These are phyloP conservation scores for Myiagra hebetior DNA, from an alignment of 2,113 vertebrate species.

Conservation along the genomic window DNA sequence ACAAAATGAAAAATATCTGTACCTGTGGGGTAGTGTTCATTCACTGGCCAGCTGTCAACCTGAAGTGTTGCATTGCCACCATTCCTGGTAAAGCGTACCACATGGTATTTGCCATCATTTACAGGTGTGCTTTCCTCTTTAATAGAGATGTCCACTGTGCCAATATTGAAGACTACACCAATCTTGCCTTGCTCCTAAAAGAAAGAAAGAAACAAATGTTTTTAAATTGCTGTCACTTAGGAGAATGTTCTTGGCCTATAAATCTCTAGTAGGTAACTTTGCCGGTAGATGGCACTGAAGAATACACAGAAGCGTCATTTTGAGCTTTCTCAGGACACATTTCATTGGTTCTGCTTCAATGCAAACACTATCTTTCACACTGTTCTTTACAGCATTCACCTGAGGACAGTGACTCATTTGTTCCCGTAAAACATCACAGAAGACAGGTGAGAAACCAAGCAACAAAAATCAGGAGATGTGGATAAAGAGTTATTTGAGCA, in stretches of 20 bases:
- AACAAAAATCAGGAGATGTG: background rate
- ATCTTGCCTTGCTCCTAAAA: constrained; percentile 95
- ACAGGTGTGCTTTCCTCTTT: constrained; percentile 90
- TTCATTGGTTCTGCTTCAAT: background rate
- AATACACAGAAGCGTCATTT: background rate
- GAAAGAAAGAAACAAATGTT: background rate
- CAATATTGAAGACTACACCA: constrained; percentile 96
- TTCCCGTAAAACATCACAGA: background rate
- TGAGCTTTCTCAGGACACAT: background rate
- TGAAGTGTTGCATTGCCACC: constrained; percentile 96
- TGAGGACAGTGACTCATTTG: background rate
- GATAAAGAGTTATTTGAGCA: background rate
- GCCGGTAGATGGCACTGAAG: background rate
- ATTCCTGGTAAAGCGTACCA: constrained; percentile 96
- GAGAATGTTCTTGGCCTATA: background rate
- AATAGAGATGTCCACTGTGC: constrained; percentile 91
- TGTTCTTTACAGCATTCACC: background rate
- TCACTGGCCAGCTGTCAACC: constrained; percentile 96
- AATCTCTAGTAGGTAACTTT: background rate
- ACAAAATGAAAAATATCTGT: background rate
- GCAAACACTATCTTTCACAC: background rate
- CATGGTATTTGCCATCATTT: constrained; percentile 96
- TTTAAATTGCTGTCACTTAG: background rate
- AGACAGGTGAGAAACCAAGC: background rate
- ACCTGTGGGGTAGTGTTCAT: constrained; percentile 97